Conservation (phyloP, 2,888 invertebrate genomes). For the Eilema sororculum region DNA sequence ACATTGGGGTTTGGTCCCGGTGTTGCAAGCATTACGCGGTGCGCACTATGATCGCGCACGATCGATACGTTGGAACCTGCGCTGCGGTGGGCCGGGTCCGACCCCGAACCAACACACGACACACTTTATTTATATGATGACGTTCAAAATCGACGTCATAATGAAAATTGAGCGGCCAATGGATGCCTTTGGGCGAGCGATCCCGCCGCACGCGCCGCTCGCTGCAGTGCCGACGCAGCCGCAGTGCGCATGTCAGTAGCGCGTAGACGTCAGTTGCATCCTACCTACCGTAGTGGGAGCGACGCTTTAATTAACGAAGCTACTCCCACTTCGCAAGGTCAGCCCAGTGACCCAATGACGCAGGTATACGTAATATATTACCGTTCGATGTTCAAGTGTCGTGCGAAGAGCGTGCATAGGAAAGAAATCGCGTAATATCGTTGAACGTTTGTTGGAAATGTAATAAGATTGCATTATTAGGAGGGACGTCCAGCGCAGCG, state of each 20-base stretch:
- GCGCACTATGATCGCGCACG: slow-evolving; percentile 58
- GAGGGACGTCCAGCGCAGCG: not conserved
- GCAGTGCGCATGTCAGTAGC: slow-evolving; percentile 5
- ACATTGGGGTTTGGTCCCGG: slow-evolving; percentile 63
- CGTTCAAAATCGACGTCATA: slow-evolving; percentile 72
- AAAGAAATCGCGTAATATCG: not conserved
- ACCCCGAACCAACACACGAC: slow-evolving; percentile 59
- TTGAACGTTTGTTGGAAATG: not conserved
- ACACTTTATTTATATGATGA: slow-evolving; percentile 73
- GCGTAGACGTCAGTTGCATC: slow-evolving; percentile 28
- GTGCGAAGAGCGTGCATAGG: not conserved
- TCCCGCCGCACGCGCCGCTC: slow-evolving; percentile 15
- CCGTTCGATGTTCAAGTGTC: not conserved
- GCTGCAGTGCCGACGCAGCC: slow-evolving; percentile 16
- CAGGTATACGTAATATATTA: not conserved
- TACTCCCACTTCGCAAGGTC: not conserved
- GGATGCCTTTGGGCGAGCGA: slow-evolving; percentile 21
- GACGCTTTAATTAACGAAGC: slow-evolving; percentile 6
- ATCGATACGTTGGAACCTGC: slow-evolving; percentile 56
- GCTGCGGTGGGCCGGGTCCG: slow-evolving; percentile 60
- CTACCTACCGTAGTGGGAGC: not conserved
- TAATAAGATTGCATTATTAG: slow-evolving; percentile 14
- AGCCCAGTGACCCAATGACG: slow-evolving; percentile 2
- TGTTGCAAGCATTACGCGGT: slow-evolving; percentile 53
- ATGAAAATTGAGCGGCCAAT: slow-evolving; percentile 54